A percentile compares a stretch with the other conserved stretches of the same genome.
These are phyloP conservation scores for Lagopus leucura DNA, from an alignment of 2,113 vertebrate genomes.

Conservation along the genomic window DNA sequence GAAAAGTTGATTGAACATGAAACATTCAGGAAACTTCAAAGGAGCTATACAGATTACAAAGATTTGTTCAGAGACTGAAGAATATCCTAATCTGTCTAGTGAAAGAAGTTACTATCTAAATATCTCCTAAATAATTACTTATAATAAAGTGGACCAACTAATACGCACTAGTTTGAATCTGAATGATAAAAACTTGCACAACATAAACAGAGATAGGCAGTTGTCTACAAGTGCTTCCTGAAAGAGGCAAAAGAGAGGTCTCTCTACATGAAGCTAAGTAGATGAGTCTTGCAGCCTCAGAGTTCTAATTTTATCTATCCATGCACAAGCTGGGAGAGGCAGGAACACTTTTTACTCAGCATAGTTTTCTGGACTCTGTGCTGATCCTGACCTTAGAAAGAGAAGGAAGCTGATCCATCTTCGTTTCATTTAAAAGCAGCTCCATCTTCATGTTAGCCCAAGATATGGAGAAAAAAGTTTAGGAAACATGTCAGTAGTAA, in stretches of 20 bases:
- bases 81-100: neutral
- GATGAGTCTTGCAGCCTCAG: neutral
- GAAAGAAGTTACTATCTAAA: neutral
- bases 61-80: neutral
- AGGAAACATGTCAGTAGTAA: neutral
- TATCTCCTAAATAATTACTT: neutral
- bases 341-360: neutral
- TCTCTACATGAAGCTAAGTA: neutral
- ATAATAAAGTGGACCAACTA: neutral
- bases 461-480: neutral
- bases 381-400: neutral
- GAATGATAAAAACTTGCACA: neutral
- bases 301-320: neutral
- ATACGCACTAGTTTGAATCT: neutral
- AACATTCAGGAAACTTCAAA: neutral
- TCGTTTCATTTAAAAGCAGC: neutral
- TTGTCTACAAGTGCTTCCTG: neutral
- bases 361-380: neutral
- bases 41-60: neutral
- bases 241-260: neutral
- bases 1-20: neutral
- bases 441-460: neutral
- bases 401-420: neutral
- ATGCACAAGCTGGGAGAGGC: neutral
- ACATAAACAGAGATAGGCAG: neutral